A percentile compares a stretch with the other conserved stretches of the same genome.
Evolutionary conservation across 2,888 invertebrate species (phyloP).

Genomic region (Platycheirus albimanus): DNA sequence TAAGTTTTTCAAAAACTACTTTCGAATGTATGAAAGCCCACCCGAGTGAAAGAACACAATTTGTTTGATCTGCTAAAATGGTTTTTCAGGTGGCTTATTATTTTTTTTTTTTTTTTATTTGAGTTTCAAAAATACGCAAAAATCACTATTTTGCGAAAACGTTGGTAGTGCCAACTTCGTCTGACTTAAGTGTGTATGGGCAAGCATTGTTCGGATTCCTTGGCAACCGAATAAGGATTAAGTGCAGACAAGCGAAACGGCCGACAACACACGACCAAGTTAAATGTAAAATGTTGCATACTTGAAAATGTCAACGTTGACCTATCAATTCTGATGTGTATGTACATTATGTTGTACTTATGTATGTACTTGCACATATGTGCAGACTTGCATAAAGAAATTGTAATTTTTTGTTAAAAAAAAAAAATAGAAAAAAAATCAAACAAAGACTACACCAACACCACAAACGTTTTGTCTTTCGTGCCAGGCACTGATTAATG

Average conservation of each 20-base stretch:
- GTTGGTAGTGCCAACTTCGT: conserved; percentile 16
- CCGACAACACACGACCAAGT: conserved; percentile 28
- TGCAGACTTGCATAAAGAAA: conserved; percentile 28
- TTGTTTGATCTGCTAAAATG: background rate
- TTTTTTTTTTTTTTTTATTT: background rate
- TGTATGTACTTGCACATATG: no score
- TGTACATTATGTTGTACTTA: background rate
- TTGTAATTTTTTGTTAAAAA: conserved; percentile 18
- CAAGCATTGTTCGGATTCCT: conserved; percentile 54
- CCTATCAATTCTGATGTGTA: conserved; percentile 33
- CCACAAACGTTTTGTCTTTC: conserved; percentile 28
- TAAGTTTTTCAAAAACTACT: conserved; percentile 13
- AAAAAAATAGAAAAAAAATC: no score
- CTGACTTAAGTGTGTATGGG: conserved; percentile 26
- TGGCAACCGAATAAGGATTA: conserved; percentile 58
- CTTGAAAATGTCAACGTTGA: conserved; percentile 21
- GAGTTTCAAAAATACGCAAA: background rate
- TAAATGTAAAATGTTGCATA: conserved; percentile 17
- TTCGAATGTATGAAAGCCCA: background rate
- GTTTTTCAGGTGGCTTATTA: conserved; percentile 25
- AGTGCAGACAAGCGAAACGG: conserved; percentile 32
- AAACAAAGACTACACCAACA: no score
- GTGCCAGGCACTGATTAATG: conserved; percentile 56
- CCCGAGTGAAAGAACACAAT: background rate
- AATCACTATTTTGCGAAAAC: background rate